These are phyloP conservation scores for Drosophila setifemur DNA, from an alignment of 1,140 invertebrate genomes.

Conservation along the genomic window DNA sequence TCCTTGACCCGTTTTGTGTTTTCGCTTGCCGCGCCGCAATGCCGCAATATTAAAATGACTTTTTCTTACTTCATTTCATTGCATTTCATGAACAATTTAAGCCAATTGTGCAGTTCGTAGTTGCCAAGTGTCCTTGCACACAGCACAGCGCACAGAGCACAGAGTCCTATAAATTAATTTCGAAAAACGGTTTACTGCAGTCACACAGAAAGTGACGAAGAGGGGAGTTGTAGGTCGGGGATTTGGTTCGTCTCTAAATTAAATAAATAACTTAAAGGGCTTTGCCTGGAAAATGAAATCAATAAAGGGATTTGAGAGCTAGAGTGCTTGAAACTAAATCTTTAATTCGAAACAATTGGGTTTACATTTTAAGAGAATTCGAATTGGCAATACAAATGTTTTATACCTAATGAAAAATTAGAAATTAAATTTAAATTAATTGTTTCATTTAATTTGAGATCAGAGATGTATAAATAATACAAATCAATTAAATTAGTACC, in stretches of 20 bases:
- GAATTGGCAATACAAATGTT: too few species aligned
- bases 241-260: constrained; percentile 8
- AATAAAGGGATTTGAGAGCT: not conserved
- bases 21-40: constrained; percentile 34
- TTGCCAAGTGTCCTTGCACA: constrained; percentile 47
- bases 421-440: too few species aligned
- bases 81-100: constrained; percentile 81
- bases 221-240: not conserved
- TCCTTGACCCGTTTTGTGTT: constrained; percentile 69
- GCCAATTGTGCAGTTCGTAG: constrained; percentile 62
- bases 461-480: too few species aligned
- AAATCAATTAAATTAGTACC: too few species aligned
- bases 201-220: constrained; percentile 4
- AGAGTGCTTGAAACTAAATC: too few species aligned
- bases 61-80: constrained; percentile 79
- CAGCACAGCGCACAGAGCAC: too few species aligned
- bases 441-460: too few species aligned
- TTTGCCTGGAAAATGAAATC: constrained; percentile 11
- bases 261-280: constrained; percentile 32
- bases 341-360: too few species aligned
- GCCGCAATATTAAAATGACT: constrained; percentile 78
- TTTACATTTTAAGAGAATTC: too few species aligned
- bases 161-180: constrained; percentile 71
- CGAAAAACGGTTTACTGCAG: constrained; percentile 61
- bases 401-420: too few species aligned